Evolutionary conservation across 2,113 vertebrate genomes (phyloP).

Genomic region (Pachycephala philippinensis): DNA sequence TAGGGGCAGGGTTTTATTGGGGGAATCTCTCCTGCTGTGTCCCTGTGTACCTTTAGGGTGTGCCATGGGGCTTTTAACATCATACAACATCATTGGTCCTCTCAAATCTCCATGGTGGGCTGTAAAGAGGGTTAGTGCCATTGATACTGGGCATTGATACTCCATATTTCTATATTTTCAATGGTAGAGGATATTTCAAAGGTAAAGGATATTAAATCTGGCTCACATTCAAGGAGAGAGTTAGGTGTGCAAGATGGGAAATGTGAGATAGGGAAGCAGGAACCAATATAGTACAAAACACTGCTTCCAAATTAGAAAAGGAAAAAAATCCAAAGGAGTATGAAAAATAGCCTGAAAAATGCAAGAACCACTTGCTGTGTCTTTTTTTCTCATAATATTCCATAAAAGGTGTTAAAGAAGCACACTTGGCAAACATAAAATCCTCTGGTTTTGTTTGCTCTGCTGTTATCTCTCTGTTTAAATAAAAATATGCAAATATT

Average conservation of each 20-base stretch:
- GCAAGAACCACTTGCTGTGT: neutral
- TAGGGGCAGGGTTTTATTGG: neutral
- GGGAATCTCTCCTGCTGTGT: neutral
- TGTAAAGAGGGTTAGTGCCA: neutral
- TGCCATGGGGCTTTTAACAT: neutral
- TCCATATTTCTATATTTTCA: neutral
- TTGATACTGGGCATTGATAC: neutral
- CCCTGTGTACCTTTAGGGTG: neutral
- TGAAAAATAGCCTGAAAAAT: neutral
- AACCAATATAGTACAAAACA: neutral
- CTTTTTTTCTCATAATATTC: neutral
- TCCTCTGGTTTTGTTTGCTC: neutral
- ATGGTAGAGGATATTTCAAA: too few species aligned
- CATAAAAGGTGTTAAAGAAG: neutral
- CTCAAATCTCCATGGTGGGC: neutral
- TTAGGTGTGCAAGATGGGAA: neutral
- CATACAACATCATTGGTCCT: neutral
- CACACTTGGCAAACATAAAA: neutral
- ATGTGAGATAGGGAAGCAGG: neutral
- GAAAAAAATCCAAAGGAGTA: neutral
- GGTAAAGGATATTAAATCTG: neutral
- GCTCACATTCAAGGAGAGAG: neutral
- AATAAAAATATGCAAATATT: neutral
- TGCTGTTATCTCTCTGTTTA: neutral
- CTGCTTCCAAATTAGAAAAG: neutral